These are phyloP conservation scores for Scelioninae gen. 1 DNA, from an alignment of 2,888 invertebrate genomes.

Conservation along the genomic window DNA sequence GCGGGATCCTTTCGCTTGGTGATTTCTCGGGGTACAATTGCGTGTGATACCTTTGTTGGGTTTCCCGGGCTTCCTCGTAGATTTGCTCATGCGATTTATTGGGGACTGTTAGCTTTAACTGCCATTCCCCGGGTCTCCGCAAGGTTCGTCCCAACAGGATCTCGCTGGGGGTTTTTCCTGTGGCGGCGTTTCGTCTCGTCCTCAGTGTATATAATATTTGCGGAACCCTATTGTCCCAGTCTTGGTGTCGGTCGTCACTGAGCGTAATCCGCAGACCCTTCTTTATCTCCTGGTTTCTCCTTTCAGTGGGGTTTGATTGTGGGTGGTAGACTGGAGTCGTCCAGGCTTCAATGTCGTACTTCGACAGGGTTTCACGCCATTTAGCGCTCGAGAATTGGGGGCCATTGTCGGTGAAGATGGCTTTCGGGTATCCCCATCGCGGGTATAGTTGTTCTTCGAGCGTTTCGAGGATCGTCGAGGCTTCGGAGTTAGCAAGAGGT, in stretches of 20 bases:
- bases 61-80: not conserved
- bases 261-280: not conserved
- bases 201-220: conserved; percentile 9
- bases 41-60: not conserved
- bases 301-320: conserved; percentile 7
- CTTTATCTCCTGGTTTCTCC: conserved; percentile 20
- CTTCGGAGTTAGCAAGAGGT: no score
- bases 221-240: conserved; percentile 11
- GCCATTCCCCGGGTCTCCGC: not conserved
- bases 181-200: conserved; percentile 3
- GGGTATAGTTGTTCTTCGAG: no score
- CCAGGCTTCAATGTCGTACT: conserved; percentile 18
- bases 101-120: no score
- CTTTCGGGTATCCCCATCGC: no score
- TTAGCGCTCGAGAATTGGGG: conserved; percentile 6
- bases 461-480: no score
- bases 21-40: no score
- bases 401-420: conserved; percentile 9
- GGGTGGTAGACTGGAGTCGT: conserved; percentile 42
- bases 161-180: conserved; percentile 12
- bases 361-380: not conserved
- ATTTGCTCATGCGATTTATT: no score
- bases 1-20: no score
- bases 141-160: not conserved
- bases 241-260: not conserved